phyloP scores from a whole-genome alignment of 2,888 invertebrate genomes.

The Rambutsinella grinnellia region DNA sequence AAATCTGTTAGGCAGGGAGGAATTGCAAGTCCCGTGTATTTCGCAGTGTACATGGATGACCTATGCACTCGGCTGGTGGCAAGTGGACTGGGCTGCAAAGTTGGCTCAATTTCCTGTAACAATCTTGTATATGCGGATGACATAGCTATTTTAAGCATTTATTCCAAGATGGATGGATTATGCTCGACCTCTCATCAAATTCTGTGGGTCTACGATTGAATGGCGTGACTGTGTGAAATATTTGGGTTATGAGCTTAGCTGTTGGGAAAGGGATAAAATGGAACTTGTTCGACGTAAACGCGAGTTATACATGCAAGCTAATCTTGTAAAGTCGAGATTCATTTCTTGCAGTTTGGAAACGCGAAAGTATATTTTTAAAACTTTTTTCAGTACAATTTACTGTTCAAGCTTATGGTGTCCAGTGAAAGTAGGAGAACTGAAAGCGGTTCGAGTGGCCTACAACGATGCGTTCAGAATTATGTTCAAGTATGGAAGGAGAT shows the following conservation, averaged over 20 bases:
- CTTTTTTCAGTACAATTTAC: constrained; percentile 6
- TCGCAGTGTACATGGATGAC: constrained; percentile 6
- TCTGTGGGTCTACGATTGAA: not conserved
- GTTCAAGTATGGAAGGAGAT: not conserved
- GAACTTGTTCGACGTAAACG: not conserved
- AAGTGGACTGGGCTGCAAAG: not conserved
- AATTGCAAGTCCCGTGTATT: not conserved
- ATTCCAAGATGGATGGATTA: constrained; percentile 9
- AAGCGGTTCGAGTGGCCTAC: not conserved
- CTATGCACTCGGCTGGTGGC: not conserved
- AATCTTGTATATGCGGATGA: constrained; percentile 9
- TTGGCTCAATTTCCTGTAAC: not conserved
- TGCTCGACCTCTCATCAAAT: not conserved
- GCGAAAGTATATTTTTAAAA: constrained; percentile 6
- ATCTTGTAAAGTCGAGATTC: not conserved
- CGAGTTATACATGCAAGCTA: not conserved
- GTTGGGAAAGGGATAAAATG: not conserved
- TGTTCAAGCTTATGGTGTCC: constrained; percentile 16
- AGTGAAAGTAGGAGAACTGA: not conserved
- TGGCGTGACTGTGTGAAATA: not conserved
- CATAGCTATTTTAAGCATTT: not conserved
- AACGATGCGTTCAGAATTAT: constrained; percentile 9
- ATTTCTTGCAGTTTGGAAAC: not conserved
- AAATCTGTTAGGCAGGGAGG: constrained; percentile 15
- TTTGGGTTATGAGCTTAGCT: constrained; percentile 4